Evolutionary conservation across 1,140 invertebrate genomes (phyloP).

Genomic region (Copidosoma floridanum): DNA sequence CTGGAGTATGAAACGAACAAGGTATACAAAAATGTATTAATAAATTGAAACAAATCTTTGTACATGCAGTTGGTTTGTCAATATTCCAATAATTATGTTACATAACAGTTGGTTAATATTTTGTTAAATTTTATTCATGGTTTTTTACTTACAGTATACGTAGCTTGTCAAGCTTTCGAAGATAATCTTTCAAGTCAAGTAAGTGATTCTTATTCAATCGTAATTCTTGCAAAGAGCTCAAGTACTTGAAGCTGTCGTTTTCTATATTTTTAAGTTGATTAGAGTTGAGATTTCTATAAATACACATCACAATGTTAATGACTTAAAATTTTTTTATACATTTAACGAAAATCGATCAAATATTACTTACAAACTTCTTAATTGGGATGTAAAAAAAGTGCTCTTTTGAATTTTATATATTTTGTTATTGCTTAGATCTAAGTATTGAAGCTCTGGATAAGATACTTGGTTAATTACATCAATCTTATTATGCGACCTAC

Average conservation of each 20-base stretch:
- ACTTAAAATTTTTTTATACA: too few species aligned
- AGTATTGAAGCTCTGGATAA: slow-evolving; percentile 61
- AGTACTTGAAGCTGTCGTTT: slow-evolving; percentile 67
- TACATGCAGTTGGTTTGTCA: too few species aligned
- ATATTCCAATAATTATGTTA: too few species aligned
- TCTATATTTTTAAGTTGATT: slow-evolving; percentile 73
- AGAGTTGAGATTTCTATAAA: slow-evolving; percentile 69
- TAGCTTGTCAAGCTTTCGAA: slow-evolving; percentile 67
- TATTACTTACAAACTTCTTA: slow-evolving; percentile 55
- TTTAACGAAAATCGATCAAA: not conserved
- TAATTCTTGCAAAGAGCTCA: slow-evolving; percentile 72
- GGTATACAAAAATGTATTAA: too few species aligned
- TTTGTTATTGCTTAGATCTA: slow-evolving; percentile 67
- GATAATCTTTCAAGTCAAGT: slow-evolving; percentile 68
- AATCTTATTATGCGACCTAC: slow-evolving; percentile 66
- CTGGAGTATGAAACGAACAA: too few species aligned
- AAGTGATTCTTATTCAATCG: slow-evolving; percentile 82
- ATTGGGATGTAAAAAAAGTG: slow-evolving; percentile 53
- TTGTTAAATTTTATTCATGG: too few species aligned
- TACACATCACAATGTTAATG: not conserved
- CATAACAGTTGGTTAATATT: too few species aligned
- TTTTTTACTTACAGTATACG: slow-evolving; percentile 74
- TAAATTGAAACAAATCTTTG: too few species aligned
- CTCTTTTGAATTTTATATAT: slow-evolving; percentile 59
- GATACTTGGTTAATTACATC: slow-evolving; percentile 59